Evolutionary conservation across 2,888 invertebrate species (phyloP).

Genomic region (Andrena fulva): DNA sequence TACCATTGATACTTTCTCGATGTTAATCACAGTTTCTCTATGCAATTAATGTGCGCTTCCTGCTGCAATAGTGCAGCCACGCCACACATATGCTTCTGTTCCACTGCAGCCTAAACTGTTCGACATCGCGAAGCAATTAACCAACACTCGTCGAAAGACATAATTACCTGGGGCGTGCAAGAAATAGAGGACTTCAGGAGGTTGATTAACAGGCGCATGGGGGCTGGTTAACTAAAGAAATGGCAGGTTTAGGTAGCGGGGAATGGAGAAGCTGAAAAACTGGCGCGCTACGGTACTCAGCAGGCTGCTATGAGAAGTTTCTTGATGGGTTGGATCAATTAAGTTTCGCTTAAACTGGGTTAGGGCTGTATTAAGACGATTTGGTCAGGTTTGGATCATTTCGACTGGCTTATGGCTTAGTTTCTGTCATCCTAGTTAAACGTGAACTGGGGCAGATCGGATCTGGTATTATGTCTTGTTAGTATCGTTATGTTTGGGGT

Average conservation of each 20-base stretch:
- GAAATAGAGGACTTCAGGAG: too few relatives aligned
- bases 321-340: not conserved
- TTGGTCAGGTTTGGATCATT: not conserved
- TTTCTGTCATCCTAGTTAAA: not conserved
- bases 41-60: too few relatives aligned
- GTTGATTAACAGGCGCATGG: too few relatives aligned
- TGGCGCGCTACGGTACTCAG: not conserved
- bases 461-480: slow-evolving; percentile 6
- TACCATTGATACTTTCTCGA: too few relatives aligned
- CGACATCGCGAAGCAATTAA: too few relatives aligned
- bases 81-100: too few relatives aligned
- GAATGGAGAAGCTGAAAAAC: not conserved
- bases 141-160: too few relatives aligned
- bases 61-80: too few relatives aligned
- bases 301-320: not conserved
- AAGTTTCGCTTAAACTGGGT: not conserved
- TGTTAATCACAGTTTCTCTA: too few relatives aligned
- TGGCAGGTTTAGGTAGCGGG: not conserved
- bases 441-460: not conserved
- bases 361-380: not conserved
- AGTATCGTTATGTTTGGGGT: not conserved
- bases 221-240: not conserved
- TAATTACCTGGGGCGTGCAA: too few relatives aligned
- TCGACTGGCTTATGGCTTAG: not conserved
- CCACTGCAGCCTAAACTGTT: too few relatives aligned